These are phyloP conservation scores for Phocoena sinus DNA, from an alignment of 2,113 vertebrate genomes.

Conservation along the genomic window DNA sequence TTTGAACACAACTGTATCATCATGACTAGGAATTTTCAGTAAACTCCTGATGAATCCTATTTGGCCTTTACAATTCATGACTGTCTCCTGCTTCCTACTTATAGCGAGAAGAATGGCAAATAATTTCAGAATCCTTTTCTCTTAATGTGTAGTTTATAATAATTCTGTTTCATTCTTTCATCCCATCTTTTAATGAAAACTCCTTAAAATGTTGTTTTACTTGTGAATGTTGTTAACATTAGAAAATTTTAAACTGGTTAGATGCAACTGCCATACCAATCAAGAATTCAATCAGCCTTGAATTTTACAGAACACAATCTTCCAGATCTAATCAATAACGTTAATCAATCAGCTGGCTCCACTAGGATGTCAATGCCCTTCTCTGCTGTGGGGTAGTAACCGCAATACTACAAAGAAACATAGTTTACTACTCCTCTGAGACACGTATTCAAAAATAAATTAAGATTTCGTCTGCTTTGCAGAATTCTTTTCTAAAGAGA, in stretches of 20 bases:
- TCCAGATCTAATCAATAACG: constrained; percentile 14
- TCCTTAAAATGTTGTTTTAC: not conserved
- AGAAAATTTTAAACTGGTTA: not conserved
- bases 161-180: not conserved
- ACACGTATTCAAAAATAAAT: not conserved
- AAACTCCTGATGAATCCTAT: not conserved
- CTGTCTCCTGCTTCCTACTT: not conserved
- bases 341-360: constrained; percentile 28
- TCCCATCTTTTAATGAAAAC: not conserved
- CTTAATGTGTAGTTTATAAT: not conserved
- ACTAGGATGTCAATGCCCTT: not conserved
- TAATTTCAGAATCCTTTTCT: not conserved
- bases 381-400: not conserved
- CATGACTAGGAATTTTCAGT: not conserved
- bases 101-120: not conserved
- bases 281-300: not conserved
- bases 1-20: not conserved
- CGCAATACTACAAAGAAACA: not conserved
- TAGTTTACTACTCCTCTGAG: constrained; percentile 5
- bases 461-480: not conserved
- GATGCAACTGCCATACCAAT: not conserved
- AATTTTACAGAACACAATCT: not conserved
- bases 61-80: not conserved
- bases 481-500: constrained; percentile 22
- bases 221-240: not conserved